Base-by-base conservation (phyloP, 2,888 invertebrate species). In the Caenorhabditis macrosperma region DNA sequence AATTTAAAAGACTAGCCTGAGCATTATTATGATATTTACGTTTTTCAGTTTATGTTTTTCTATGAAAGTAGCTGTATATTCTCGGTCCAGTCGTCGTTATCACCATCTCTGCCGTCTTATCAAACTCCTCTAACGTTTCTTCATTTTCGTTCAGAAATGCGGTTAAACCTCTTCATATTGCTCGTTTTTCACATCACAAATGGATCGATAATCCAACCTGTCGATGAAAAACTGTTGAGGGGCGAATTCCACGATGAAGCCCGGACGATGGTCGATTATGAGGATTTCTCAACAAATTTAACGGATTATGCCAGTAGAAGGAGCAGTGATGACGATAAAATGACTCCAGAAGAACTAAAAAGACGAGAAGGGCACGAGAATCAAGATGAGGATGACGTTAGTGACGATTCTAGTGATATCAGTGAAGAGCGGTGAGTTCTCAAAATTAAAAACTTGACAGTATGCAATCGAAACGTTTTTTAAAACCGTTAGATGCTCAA, bases 361-460 rank as follows among this genome's bases (percentile, higher is more conserved):
- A 50, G 17, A 33, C 60, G 52, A 9, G 59, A 71, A 26, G 71
- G 66, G 30, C 41, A 38, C 10, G 77, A 81, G 24, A 72, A 78
- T 33, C 28, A 52, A 1, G 82, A 81, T 0, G 79, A 82, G 46
- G 67, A 66, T 10, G 57, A 66, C 12, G 66, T 15, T 26, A 60
- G 41, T 17, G 60, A 72, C 24, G 72, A 78, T 52, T 61, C 61
- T 4, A 81, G 81, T 48, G 82, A 84, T 41, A 82, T 82, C n/a
- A 83, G 82, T 52, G 84, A 84, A 55, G 85, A 85, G 57, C 72
- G 81, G 82, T 81, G 44, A 15, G n/a, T 46, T 20, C 28, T 33
- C 15, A 12, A 12, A 50, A 24, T n/a, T n/a, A n/a, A n/a, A n/a
- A n/a, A n/a, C n/a, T n/a, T n/a, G n/a, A n/a, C n/a, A n/a, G n/a